Evolutionary conservation across 1,140 invertebrate species (phyloP), one percentile per base, ranked within the genome.

Genomic region (Potamilus streckersoni): DNA sequence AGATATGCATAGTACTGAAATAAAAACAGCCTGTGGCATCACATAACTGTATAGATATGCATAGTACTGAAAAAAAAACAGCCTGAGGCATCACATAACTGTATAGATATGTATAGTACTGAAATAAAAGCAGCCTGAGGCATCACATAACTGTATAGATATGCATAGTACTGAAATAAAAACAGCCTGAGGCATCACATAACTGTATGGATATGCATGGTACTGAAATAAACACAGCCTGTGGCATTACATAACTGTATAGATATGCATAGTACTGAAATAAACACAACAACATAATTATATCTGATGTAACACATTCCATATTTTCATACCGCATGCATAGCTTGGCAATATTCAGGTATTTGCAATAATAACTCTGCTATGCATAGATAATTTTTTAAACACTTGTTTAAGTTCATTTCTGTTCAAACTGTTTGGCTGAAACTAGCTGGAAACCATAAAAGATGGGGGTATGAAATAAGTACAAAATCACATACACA

Each of bases 31-130:
- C 88, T 96, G 94, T 1, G 97, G 96, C 91, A 99, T 93, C 87
- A 93, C 93, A 85, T 98, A 94, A 76, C 95, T 97, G 89, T 99
- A 99, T 69, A 98, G 91, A 92, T 97, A 98, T 79, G 95, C 93
- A 88, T 99, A 99, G 91, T 98, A 97, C 91, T 92, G 84, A 63
- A 90, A 87, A 57, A 58, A 31, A 63, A 38, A 49, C 11, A 23
- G 95, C 96, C 88, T 96, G 94, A 2, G 97, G 96, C 91, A 99
- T 93, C 87, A 93, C 93, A 85, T 98, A 94, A 76, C 95, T 97
- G 89, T 99, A 99, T 69, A 98, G 91, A 92, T 97, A 98, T 79
- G 95, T 93, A 88, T 99, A 99, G 91, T 98, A 97, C 91, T 92
- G 84, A 63, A 90, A 87, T 62, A 58, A 31, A 63, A 38, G 17